These are phyloP conservation scores for Athene noctua DNA, from an alignment of 2,113 vertebrate genomes.

Conservation along the genomic window DNA sequence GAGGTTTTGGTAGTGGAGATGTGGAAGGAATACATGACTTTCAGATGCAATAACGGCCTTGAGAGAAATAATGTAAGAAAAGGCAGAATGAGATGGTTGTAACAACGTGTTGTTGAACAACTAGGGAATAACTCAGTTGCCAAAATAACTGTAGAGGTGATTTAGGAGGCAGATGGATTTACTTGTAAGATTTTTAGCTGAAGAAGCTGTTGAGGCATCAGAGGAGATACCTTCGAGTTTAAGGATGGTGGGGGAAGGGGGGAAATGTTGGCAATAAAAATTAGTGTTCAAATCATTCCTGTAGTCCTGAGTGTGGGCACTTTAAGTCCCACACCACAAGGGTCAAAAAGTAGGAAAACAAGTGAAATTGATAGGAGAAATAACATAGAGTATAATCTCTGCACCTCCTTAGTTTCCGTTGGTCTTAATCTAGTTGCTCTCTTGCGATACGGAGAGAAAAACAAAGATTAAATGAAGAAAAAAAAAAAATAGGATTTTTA, in stretches of 20 bases:
- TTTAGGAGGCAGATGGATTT: not conserved
- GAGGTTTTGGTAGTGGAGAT: not conserved
- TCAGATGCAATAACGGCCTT: not conserved
- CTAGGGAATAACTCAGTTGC: not conserved
- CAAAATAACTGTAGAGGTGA: not conserved
- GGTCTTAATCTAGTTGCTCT: not conserved
- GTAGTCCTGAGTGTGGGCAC: not conserved
- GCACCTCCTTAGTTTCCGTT: not conserved
- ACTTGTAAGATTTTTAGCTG: not conserved
- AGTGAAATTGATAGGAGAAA: not conserved
- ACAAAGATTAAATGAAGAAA: not conserved
- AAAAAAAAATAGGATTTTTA: not conserved
- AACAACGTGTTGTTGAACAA: not conserved
- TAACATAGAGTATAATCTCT: not conserved
- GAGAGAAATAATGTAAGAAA: not conserved
- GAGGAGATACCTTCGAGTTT: not conserved
- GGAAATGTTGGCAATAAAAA: not conserved
- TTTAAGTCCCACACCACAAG: not conserved
- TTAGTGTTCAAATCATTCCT: not conserved
- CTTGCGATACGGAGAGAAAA: not conserved
- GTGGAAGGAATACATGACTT: not conserved
- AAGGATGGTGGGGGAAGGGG: not conserved
- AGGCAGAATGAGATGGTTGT: not conserved
- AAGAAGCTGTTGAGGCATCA: not conserved
- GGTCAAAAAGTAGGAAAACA: not conserved